A percentile compares a stretch with the other conserved stretches of the same genome.
Conservation (phyloP, 2,797 vertebrate species). For the Leptoclinus maculatus region DNA sequence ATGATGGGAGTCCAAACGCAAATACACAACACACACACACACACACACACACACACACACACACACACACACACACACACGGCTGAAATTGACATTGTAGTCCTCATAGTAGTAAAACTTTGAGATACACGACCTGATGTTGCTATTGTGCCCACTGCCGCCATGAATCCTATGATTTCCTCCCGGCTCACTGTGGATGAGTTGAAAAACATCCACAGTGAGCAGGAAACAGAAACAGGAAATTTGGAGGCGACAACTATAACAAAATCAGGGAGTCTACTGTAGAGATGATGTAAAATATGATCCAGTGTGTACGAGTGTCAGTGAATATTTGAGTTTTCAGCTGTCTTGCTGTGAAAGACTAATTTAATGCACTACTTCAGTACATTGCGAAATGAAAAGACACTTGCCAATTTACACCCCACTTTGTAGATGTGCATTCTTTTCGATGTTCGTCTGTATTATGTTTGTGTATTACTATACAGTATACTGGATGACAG, state of each 20-base stretch:
- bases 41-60: constrained; percentile 28
- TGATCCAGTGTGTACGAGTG: constrained; percentile 53
- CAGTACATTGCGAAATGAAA: constrained; percentile 29
- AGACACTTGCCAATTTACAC: constrained; percentile 1
- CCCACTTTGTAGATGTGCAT: constrained; percentile 12
- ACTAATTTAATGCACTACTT: constrained; percentile 10
- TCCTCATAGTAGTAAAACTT: constrained; percentile 62
- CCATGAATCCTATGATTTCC: constrained; percentile 22
- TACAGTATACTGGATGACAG: constrained; percentile 9
- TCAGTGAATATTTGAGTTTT: constrained; percentile 67
- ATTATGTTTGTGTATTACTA: constrained; percentile 4
- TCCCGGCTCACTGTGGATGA: not conserved
- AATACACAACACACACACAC: constrained; percentile 40
- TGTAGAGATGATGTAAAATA: constrained; percentile 48
- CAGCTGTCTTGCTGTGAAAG: constrained; percentile 50
- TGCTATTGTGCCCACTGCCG: constrained; percentile 24
- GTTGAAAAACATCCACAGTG: constrained; percentile 33
- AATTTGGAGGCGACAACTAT: constrained; percentile 19
- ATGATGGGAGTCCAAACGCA: constrained; percentile 29
- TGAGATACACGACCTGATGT: constrained; percentile 47
- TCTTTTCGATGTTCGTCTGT: not conserved
- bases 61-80: constrained; percentile 35
- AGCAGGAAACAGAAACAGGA: constrained; percentile 24
- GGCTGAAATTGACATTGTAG: constrained; percentile 66
- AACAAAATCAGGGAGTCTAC: constrained; percentile 33